phyloP scores from a whole-genome alignment of 2,113 vertebrate genomes.

The Bettongia penicillata region DNA sequence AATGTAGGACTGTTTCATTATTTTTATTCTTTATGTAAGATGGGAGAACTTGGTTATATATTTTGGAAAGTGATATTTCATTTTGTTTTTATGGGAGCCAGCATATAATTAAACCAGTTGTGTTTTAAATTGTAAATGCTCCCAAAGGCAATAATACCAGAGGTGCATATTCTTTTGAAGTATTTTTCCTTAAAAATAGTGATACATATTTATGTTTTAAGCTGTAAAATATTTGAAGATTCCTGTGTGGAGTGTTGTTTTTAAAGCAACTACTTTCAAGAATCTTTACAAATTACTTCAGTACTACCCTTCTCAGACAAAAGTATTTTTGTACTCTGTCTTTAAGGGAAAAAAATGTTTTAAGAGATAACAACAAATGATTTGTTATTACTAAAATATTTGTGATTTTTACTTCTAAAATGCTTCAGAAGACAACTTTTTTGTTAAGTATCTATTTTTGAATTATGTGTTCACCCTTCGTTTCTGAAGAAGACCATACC shows the following conservation, averaged over 20 bases:
- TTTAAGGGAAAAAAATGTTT: neutral
- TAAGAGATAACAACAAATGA: neutral
- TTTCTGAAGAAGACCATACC: too few species aligned
- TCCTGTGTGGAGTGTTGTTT: neutral
- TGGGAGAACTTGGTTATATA: slow-evolving; percentile 9
- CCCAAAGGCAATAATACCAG: slow-evolving; percentile 10
- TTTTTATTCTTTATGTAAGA: neutral
- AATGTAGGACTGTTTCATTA: neutral
- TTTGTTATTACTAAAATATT: neutral
- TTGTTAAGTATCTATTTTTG: neutral
- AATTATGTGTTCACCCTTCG: neutral
- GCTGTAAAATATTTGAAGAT: slow-evolving; percentile 1
- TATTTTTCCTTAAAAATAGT: slow-evolving; percentile 6
- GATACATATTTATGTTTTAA: slow-evolving; percentile 24
- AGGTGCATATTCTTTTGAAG: neutral
- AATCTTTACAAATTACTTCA: neutral
- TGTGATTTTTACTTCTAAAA: neutral
- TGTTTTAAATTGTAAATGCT: slow-evolving; percentile 25
- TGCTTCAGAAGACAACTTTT: neutral
- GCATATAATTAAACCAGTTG: slow-evolving; percentile 28
- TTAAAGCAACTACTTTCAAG: neutral
- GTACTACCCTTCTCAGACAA: neutral
- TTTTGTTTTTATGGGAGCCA: slow-evolving; percentile 11
- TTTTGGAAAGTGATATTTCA: slow-evolving; percentile 29
- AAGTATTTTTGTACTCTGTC: neutral